A percentile compares a stretch with the other conserved stretches of the same genome.
phyloP scores from a whole-genome alignment of 2,888 invertebrate species.

The Nomada flava region DNA sequence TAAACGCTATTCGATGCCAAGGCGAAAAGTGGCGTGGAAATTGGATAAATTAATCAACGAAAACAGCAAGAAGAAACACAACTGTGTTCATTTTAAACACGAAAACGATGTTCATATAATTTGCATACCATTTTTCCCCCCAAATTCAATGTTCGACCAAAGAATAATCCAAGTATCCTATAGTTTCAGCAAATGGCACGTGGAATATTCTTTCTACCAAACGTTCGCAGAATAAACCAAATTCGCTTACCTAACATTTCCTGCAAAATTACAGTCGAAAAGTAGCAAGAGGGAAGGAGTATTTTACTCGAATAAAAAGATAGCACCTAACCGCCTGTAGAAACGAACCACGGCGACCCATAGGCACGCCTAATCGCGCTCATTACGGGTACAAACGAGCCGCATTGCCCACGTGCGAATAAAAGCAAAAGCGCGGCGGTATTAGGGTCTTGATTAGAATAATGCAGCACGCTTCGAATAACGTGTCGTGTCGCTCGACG shows the following conservation, averaged over 20 bases:
- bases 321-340: slow-evolving; percentile 44
- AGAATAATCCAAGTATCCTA: no score
- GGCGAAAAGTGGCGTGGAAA: no score
- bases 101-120: no score
- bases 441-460: slow-evolving; percentile 79
- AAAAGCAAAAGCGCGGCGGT: slow-evolving; percentile 71
- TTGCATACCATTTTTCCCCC: no score
- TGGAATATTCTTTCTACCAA: no score
- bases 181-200: no score
- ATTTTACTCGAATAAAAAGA: slow-evolving; percentile 21
- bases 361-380: slow-evolving; percentile 75
- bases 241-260: background rate
- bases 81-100: no score
- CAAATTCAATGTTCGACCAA: no score
- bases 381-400: slow-evolving; percentile 78
- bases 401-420: slow-evolving; percentile 75
- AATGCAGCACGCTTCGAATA: slow-evolving; percentile 79
- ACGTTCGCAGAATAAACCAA: background rate
- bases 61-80: no score
- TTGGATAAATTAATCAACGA: no score
- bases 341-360: slow-evolving; percentile 27
- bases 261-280: background rate
- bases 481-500: slow-evolving; percentile 67
- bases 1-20: no score
- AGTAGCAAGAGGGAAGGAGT: background rate